Percentiles rank a stretch among this genome's conserved stretches.
Evolutionary conservation across 37 sponge, comb jelly and placozoan genomes (phyloP).

Genomic region (Petrosia ficiformis): DNA sequence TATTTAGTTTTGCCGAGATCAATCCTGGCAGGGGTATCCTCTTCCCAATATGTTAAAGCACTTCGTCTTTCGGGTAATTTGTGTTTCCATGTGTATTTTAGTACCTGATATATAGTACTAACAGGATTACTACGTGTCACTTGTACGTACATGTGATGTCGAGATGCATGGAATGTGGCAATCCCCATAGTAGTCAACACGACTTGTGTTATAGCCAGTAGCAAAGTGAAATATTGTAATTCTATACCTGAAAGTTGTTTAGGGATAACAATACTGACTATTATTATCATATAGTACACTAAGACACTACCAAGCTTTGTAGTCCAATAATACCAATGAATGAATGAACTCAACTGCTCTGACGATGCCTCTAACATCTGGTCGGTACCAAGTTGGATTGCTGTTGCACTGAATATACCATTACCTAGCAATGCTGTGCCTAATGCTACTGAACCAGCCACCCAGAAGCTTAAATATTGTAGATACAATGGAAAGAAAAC

Average conservation of each 20-base stretch:
- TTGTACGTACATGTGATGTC: neutral
- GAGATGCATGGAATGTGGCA: neutral
- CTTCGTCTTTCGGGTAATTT: constrained; percentile 9
- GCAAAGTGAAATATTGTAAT: neutral
- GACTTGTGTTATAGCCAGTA: neutral
- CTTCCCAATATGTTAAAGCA: constrained; percentile 21
- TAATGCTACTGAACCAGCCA: neutral
- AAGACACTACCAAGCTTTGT: neutral
- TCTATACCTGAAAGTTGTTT: neutral
- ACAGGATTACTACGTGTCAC: constrained; percentile 7
- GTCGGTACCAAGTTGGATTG: neutral
- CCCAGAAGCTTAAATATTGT: neutral
- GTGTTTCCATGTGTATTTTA: constrained; percentile 13
- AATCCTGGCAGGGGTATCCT: constrained; percentile 17
- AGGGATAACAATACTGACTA: neutral
- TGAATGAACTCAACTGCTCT: neutral
- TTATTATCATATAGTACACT: neutral
- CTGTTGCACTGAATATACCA: neutral
- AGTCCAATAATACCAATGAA: neutral
- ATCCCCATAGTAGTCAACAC: neutral
- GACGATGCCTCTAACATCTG: neutral
- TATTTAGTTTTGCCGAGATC: constrained; percentile 25
- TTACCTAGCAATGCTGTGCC: neutral
- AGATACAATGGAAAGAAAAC: neutral
- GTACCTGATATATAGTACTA: constrained; percentile 2